Percentiles rank a stretch among this genome's conserved stretches.
These are phyloP conservation scores for Dinocampus coccinellae DNA, from an alignment of 2,888 invertebrate genomes.

Conservation along the genomic window DNA sequence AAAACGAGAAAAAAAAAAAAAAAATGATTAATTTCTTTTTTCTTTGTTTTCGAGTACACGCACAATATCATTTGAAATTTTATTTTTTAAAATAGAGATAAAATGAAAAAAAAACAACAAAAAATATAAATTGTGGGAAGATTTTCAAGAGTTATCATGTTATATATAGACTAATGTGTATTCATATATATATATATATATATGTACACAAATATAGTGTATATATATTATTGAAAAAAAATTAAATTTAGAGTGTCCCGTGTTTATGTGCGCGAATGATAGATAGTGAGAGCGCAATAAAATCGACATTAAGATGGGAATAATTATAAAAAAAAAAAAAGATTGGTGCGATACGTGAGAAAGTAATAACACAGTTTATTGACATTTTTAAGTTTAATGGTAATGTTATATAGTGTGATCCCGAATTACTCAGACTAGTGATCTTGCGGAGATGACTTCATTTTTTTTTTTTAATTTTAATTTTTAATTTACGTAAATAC, in stretches of 20 bases:
- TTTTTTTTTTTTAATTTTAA: conserved; percentile 39
- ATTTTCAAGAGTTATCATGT: neutral
- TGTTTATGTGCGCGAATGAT: neutral
- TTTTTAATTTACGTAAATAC: conserved; percentile 47
- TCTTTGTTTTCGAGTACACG: neutral
- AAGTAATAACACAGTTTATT: conserved; percentile 14
- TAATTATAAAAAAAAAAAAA: neutral
- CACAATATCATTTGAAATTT: neutral
- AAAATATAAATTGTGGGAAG: neutral
- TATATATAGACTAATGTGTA: too few species aligned
- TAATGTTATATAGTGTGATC: conserved; percentile 8
- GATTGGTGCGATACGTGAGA: conserved; percentile 16
- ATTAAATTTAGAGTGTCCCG: neutral
- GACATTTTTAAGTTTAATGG: conserved; percentile 11
- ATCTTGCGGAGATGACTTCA: conserved; percentile 5
- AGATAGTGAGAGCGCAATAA: neutral
- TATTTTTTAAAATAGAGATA: neutral
- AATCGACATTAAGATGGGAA: neutral
- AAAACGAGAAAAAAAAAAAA: too few species aligned
- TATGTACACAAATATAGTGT: neutral
- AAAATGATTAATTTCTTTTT: neutral
- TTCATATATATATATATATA: neutral
- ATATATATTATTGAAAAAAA: neutral
- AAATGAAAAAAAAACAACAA: too few species aligned
- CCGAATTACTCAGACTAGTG: neutral